These are phyloP conservation scores for Micromesistius poutassou DNA, from an alignment of 2,797 vertebrate species.

Conservation along the genomic window DNA sequence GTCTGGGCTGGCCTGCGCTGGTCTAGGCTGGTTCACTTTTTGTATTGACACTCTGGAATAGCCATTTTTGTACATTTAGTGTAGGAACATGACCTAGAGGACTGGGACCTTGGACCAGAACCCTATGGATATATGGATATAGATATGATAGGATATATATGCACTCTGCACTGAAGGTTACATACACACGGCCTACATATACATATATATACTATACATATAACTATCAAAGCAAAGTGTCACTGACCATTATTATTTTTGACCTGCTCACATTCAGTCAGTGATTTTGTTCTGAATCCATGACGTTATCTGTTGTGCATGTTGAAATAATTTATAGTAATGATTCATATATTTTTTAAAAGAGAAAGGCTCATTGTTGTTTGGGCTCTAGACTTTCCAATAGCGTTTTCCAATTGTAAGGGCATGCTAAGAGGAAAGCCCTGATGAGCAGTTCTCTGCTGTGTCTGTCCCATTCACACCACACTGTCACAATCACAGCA, in stretches of 20 bases:
- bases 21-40: neutral
- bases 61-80: neutral
- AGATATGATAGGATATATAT: neutral
- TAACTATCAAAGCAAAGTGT: neutral
- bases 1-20: too few relatives aligned
- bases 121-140: neutral
- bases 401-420: conserved; percentile 6
- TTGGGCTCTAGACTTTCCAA: conserved; percentile 1
- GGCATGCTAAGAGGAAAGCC: conserved; percentile 30
- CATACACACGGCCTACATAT: neutral
- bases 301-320: neutral
- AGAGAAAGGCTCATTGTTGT: neutral
- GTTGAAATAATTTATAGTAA: neutral
- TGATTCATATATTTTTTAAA: neutral
- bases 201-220: too few relatives aligned
- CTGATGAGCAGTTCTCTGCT: conserved; percentile 42
- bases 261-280: neutral
- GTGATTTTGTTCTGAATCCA: neutral
- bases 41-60: neutral
- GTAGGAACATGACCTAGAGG: neutral
- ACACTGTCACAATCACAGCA: conserved; percentile 60
- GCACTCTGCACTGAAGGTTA: neutral
- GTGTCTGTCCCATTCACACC: conserved; percentile 63
- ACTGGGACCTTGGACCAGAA: too few relatives aligned
- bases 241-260: neutral